Conservation (phyloP, 2,888 invertebrate genomes). For the Fabriciana adippe region DNA sequence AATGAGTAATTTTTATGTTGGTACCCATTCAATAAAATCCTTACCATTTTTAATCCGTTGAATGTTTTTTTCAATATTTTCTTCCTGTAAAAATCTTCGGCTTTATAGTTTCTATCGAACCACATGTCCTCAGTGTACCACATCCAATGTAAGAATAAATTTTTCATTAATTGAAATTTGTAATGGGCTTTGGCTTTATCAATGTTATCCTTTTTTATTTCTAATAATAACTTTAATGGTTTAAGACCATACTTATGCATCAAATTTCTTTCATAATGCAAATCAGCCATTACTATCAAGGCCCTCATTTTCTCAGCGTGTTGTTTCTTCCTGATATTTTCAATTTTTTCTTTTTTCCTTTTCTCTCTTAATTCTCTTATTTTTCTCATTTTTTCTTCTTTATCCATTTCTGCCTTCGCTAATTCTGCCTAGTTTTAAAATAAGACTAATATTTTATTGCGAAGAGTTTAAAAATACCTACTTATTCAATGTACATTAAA, state of each 20-base stretch:
- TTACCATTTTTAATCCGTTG: slow-evolving; percentile 73
- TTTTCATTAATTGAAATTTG: slow-evolving; percentile 71
- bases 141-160: slow-evolving; percentile 78
- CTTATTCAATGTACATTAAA: too few relatives aligned
- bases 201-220: slow-evolving; percentile 63
- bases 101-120: slow-evolving; percentile 79
- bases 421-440: slow-evolving; percentile 60
- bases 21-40: background rate
- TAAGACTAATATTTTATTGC: background rate
- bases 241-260: slow-evolving; percentile 65
- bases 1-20: slow-evolving; percentile 9
- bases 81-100: slow-evolving; percentile 79
- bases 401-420: slow-evolving; percentile 80
- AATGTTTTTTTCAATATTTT: slow-evolving; percentile 74
- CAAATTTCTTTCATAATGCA: slow-evolving; percentile 73
- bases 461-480: background rate
- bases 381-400: slow-evolving; percentile 83
- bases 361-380: slow-evolving; percentile 84
- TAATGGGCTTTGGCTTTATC: slow-evolving; percentile 76
- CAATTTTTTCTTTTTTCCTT: slow-evolving; percentile 82
- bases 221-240: slow-evolving; percentile 60
- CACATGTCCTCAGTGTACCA: slow-evolving; percentile 74
- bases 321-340: slow-evolving; percentile 83
- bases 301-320: slow-evolving; percentile 70
- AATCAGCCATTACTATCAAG: slow-evolving; percentile 76